Percentiles rank a stretch among this genome's conserved stretches.
phyloP scores from a whole-genome alignment of 2,888 invertebrate species.

The Ichneumon xanthorius region DNA sequence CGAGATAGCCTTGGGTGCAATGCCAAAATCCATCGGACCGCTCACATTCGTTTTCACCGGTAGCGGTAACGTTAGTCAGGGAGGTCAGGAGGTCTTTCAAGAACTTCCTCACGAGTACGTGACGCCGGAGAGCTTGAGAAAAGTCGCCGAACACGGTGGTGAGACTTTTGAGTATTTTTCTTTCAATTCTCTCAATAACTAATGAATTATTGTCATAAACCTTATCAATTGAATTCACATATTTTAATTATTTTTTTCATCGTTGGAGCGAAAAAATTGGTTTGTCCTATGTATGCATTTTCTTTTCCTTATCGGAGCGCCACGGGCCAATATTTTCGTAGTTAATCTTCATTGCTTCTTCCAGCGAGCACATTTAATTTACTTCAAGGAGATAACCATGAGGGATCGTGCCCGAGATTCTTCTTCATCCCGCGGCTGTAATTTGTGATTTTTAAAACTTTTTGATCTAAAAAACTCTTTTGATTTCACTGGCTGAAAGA shows the following conservation, averaged over 20 bases:
- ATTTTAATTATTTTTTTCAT: slow-evolving; percentile 3
- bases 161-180: slow-evolving; percentile 80
- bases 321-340: slow-evolving; percentile 27
- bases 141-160: slow-evolving; percentile 99
- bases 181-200: background rate
- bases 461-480: background rate
- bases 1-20: slow-evolving; percentile 96
- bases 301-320: background rate
- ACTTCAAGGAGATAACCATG: background rate
- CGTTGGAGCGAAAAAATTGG: background rate
- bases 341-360: slow-evolving; percentile 14
- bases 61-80: slow-evolving; percentile 97
- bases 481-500: background rate
- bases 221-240: background rate
- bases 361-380: background rate
- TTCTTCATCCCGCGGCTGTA: background rate
- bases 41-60: slow-evolving; percentile 99
- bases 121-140: slow-evolving; percentile 96
- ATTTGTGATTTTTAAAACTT: slow-evolving; percentile 13
- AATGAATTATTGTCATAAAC: background rate
- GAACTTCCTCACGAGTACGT: slow-evolving; percentile 99
- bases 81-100: slow-evolving; percentile 96
- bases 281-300: background rate
- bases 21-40: slow-evolving; percentile 99
- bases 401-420: slow-evolving; percentile 15